Evolutionary conservation across 1,140 invertebrate species (phyloP).

Genomic region (Globodera rostochiensis): DNA sequence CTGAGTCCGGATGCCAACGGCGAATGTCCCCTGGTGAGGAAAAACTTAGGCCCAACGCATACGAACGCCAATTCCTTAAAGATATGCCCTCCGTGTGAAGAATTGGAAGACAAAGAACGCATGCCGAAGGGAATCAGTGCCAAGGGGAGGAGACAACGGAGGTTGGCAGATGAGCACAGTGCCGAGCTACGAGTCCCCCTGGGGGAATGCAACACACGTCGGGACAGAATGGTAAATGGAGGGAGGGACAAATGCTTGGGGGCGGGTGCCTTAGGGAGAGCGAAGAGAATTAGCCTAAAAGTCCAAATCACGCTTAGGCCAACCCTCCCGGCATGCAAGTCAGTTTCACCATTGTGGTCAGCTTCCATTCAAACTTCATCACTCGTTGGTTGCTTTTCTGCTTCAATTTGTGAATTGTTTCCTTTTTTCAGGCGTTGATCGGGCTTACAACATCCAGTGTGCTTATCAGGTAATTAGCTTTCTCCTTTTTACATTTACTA

Average conservation of each 20-base stretch:
- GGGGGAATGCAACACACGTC: conserved; percentile 39
- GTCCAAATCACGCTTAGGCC: conserved; percentile 25
- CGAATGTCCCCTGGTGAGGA: conserved; percentile 34
- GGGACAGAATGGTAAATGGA: conserved; percentile 43
- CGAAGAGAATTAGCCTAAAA: not conserved
- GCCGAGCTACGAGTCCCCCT: conserved; percentile 36
- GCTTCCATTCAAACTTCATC: conserved; percentile 53
- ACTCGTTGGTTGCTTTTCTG: conserved; percentile 16
- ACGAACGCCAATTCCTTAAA: not conserved
- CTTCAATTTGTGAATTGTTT: not conserved
- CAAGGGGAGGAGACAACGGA: not conserved
- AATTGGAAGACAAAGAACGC: conserved; percentile 25
- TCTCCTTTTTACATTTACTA: not conserved
- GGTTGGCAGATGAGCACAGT: conserved; percentile 19
- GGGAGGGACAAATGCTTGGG: not conserved
- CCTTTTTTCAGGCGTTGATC: conserved; percentile 38
- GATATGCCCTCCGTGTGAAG: conserved; percentile 37
- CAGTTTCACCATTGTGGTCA: conserved; percentile 48
- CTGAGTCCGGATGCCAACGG: conserved; percentile 39
- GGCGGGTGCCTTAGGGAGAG: not conserved
- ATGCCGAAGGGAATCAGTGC: not conserved
- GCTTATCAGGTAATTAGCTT: conserved; percentile 32
- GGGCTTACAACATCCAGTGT: conserved; percentile 51
- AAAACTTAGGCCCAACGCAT: not conserved
- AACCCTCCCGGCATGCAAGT: conserved; percentile 47